phyloP scores from a whole-genome alignment of 2,888 invertebrate species.

The Seladonia tumulorum region DNA sequence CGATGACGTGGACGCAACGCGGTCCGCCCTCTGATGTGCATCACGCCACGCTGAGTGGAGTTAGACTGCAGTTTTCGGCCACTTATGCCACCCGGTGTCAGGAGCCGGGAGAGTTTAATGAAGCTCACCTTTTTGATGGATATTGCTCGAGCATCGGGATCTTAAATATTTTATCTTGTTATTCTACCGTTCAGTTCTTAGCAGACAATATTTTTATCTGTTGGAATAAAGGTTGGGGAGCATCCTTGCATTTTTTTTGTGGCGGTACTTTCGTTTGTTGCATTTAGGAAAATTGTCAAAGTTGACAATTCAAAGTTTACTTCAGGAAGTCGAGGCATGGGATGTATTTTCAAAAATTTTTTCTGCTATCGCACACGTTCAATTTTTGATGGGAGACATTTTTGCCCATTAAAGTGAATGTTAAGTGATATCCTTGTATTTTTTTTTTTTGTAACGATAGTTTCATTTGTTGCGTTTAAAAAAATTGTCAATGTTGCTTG shows the following conservation, averaged over 20 bases:
- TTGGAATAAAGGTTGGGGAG: not conserved
- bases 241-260: not conserved
- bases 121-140: not conserved
- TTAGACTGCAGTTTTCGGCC: slow-evolving; percentile 1
- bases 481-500: too few relatives aligned
- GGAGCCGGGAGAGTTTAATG: not conserved
- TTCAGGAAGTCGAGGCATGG: too few relatives aligned
- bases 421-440: too few relatives aligned
- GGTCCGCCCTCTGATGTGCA: slow-evolving; percentile 11
- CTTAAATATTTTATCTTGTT: not conserved
- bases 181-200: not conserved
- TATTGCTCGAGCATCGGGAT: not conserved
- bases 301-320: too few relatives aligned
- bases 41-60: not conserved
- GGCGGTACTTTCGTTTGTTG: not conserved
- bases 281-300: too few relatives aligned
- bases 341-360: too few relatives aligned
- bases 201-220: not conserved
- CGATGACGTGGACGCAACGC: slow-evolving; percentile 20
- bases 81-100: not conserved
- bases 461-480: too few relatives aligned
- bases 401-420: too few relatives aligned
- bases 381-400: too few relatives aligned
- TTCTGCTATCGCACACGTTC: too few relatives aligned
- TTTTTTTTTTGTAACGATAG: too few relatives aligned